phyloP scores from a whole-genome alignment of 2,888 invertebrate genomes.

The Aphidoletes aphidimyza region DNA sequence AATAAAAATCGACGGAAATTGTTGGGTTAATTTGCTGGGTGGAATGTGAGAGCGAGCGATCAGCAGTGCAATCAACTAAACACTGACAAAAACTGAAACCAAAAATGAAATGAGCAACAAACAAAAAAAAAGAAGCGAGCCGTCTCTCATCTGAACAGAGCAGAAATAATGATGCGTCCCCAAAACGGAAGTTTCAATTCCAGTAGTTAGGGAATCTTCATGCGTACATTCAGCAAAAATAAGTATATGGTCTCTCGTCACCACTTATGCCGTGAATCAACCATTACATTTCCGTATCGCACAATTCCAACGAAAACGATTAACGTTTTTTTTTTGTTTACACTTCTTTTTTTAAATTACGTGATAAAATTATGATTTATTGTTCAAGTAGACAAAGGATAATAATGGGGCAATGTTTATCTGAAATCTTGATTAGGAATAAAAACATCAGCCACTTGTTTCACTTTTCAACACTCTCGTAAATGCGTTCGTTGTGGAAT shows the following conservation, averaged over 20 bases:
- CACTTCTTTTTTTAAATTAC: conserved; percentile 19
- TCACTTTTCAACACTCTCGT: too few relatives aligned
- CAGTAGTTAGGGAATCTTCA: not conserved
- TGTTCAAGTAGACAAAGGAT: not conserved
- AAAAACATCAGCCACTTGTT: not conserved
- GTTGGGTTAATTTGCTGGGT: too few relatives aligned
- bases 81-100: not conserved
- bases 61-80: not conserved
- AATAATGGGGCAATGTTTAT: conserved; percentile 5
- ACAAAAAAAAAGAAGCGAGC: not conserved
- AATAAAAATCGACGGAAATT: not conserved
- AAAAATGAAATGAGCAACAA: not conserved
- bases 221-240: not conserved
- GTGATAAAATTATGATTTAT: conserved; percentile 46
- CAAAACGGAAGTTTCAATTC: not conserved
- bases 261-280: not conserved
- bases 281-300: not conserved
- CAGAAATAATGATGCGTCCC: too few relatives aligned
- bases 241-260: not conserved
- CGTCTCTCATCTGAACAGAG: too few relatives aligned
- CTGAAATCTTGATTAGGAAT: not conserved
- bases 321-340: conserved; percentile 8
- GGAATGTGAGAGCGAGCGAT: not conserved
- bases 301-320: not conserved
- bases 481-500: too few relatives aligned